Evolutionary conservation across 2,888 invertebrate species (phyloP).

Genomic region (Archips crataeganus): DNA sequence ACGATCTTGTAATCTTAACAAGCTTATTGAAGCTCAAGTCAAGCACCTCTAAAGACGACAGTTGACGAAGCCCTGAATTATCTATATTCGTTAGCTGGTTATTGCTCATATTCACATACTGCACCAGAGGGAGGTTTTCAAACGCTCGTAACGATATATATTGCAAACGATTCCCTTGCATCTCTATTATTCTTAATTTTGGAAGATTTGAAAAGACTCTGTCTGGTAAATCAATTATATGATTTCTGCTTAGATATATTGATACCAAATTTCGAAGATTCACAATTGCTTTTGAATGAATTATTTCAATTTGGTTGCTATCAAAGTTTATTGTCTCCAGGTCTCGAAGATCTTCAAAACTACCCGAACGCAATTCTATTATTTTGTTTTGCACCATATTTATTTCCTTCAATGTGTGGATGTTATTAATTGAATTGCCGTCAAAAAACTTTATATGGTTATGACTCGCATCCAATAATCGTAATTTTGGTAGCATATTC

Average conservation of each 20-base stretch:
- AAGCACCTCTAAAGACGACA: constrained; percentile 93
- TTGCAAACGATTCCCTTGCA: constrained; percentile 92
- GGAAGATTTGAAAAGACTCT: constrained; percentile 92
- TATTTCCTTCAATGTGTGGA: constrained; percentile 89
- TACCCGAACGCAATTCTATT: constrained; percentile 88
- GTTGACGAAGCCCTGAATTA: constrained; percentile 89
- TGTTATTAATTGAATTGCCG: constrained; percentile 88
- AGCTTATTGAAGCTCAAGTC: constrained; percentile 94
- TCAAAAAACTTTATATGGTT: constrained; percentile 91
- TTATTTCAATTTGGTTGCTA: constrained; percentile 91
- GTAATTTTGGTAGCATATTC: constrained; percentile 88
- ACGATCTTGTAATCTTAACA: constrained; percentile 88
- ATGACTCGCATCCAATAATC: constrained; percentile 91
- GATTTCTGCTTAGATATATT: constrained; percentile 90
- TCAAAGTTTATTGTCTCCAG: constrained; percentile 92
- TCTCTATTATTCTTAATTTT: constrained; percentile 89
- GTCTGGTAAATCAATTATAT: constrained; percentile 90
- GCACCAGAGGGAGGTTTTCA: constrained; percentile 90
- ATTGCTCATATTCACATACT: constrained; percentile 93
- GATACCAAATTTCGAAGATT: constrained; percentile 89
- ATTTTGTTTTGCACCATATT: constrained; percentile 92
- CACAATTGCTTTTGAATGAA: constrained; percentile 90
- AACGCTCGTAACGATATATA: constrained; percentile 91
- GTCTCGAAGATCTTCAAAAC: constrained; percentile 89
- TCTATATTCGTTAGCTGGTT: constrained; percentile 92